Conservation (phyloP, 2,797 vertebrate species). For the Macropus fuliginosus region DNA sequence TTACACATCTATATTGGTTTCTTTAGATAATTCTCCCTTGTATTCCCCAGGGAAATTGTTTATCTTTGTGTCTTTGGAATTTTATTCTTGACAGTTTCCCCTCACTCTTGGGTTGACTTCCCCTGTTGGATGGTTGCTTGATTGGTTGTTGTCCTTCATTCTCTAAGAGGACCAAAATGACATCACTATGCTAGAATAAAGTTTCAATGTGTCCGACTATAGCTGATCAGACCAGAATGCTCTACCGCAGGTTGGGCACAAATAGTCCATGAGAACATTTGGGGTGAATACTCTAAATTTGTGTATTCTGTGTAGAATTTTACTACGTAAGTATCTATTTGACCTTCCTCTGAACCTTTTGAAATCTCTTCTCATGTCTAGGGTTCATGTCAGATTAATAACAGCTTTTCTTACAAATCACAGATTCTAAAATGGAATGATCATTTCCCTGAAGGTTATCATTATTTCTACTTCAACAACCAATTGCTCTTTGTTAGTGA, state of each 20-base stretch:
- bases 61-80: not conserved
- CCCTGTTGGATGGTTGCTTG: not conserved
- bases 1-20: not conserved
- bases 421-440: not conserved
- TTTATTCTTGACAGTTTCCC: not conserved
- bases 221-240: too few relatives aligned
- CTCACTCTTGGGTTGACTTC: not conserved
- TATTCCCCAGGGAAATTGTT: not conserved
- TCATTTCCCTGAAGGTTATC: not conserved
- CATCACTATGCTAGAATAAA: too few relatives aligned
- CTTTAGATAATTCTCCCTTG: not conserved
- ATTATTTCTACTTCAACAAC: not conserved
- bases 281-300: too few relatives aligned
- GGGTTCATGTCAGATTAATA: not conserved
- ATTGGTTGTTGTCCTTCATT: too few relatives aligned
- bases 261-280: too few relatives aligned
- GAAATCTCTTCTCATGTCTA: not conserved
- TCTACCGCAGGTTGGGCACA: too few relatives aligned
- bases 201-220: too few relatives aligned
- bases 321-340: not conserved
- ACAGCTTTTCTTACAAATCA: not conserved
- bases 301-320: not conserved
- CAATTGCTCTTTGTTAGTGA: not conserved
- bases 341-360: not conserved
- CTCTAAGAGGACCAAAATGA: too few relatives aligned